phyloP scores from a whole-genome alignment of 2,113 vertebrate genomes.

The Eleginops maclovinus region DNA sequence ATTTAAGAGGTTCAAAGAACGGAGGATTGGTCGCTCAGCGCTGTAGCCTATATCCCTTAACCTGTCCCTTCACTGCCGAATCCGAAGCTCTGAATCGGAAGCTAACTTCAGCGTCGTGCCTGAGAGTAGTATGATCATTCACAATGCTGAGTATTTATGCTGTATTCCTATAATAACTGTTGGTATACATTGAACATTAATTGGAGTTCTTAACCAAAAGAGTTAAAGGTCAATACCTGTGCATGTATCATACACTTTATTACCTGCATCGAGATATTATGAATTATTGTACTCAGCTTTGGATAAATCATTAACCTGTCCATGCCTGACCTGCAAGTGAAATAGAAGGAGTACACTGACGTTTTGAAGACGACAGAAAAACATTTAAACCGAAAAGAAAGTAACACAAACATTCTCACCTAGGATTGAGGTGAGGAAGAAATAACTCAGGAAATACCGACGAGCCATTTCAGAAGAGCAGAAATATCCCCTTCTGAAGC shows the following conservation, averaged over 20 bases:
- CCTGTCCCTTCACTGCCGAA: too few species aligned
- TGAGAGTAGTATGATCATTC: too few species aligned
- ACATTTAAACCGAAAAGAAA: not conserved
- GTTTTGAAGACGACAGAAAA: not conserved
- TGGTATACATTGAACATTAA: not conserved
- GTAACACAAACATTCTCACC: constrained; percentile 35
- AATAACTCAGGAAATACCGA: not conserved
- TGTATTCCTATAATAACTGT: not conserved
- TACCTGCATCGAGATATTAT: not conserved
- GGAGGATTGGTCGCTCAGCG: too few species aligned
- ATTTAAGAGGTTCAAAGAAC: too few species aligned
- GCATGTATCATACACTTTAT: not conserved
- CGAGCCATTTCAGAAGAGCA: constrained; percentile 16
- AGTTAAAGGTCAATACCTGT: not conserved
- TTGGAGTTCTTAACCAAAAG: not conserved
- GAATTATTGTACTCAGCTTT: not conserved
- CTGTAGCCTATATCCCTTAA: too few species aligned
- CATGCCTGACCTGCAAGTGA: not conserved
- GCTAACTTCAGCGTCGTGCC: too few species aligned
- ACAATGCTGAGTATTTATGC: not conserved
- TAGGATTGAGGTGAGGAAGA: fast-evolving
- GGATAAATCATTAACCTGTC: constrained; percentile 3
- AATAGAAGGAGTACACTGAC: not conserved
- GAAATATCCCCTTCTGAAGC: not conserved
- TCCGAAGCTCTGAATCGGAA: too few species aligned